Base-by-base conservation (phyloP, 2,888 invertebrate genomes). In the Xanthia icteritia region DNA sequence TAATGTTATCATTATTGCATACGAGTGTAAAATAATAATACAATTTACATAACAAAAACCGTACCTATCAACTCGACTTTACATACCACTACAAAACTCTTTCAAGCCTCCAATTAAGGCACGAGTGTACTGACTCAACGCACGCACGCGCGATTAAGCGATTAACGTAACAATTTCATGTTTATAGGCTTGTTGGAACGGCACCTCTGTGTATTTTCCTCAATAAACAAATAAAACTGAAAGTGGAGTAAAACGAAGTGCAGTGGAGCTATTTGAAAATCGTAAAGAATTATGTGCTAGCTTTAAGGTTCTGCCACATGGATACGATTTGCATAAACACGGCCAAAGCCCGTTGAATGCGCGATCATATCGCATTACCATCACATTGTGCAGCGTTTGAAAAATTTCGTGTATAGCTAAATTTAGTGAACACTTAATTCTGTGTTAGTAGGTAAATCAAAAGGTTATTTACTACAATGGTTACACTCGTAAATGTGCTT, bases 151-250 rank as follows among this genome's bases (percentile, higher is more conserved):
- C 74, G 78, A 84, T 84, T 82, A 64, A 84, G 82, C 64, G 73
- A 82, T 84, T 78, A 78, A 66, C 66, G 42, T 82, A 70, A 75
- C 75, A 67, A 79, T 84, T 85, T 71, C 70, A 78, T 75, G 78
- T 85, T 75, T 78, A 82, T 78, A 75, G 63, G 74, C 74, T 69
- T 84, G 78, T 74, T 73, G 39, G 31, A 61, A 75, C 64, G 51
- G 65, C 66, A 60, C 73, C 69, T 73, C n/a, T 67, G 66, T 72
- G 71, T 81, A 68, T 81, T 84, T 78, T 70, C 68, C 66, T 73
- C 68, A 60, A 77, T 83, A 80, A 81, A 81, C 77, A 72, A 81
- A 81, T 81, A 81, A 73, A 78, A 77, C 39, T 54, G 71, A 31
- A 81, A 69, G 78, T 74, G 48, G 23, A 69, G 48, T 70, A 73